Base-by-base conservation (phyloP, 2,888 invertebrate species). In the Calliphora vomitoria region DNA sequence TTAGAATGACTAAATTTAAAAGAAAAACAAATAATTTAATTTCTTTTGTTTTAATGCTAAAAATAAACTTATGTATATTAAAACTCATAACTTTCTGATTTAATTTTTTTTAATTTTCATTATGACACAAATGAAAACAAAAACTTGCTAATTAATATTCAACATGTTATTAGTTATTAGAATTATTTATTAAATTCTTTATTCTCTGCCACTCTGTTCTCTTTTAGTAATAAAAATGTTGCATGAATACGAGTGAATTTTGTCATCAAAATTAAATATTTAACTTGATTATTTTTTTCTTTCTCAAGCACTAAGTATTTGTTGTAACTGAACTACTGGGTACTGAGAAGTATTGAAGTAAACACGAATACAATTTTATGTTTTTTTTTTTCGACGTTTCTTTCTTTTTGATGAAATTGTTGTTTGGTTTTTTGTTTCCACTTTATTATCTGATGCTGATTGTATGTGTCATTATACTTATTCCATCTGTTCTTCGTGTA, bases 381-480 rank as follows among this genome's bases (percentile, higher is more conserved):
- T 5, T 66, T 25, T 20, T 66, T 1, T 47, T 44, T 58, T 25
- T 25, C 25, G 2, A 25, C 25, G 6, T 35, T 58, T 38, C 38
- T 25, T 60, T 31, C 11, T 18, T 35, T 44, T 44, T 31, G 20
- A 13, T 15, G 25, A 50, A 64, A 18, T 44, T 58, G 15, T 10
- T 25, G 11, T 15, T 66, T 25, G 44, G 11, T 50, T 71, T 55
- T 68, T 66, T 55, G 15, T 69, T 66, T 81, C 47, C 8, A 60
- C 55, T 64, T 80, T 75, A 75, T 69, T 80, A 76, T 81, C 69
- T 71, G 13, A 11, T 62, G 72, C 35, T 75, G 62, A 58, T 75
- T 62, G 66, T 20, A 31, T 62, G 68, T 69, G 53, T 64, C 66
- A 15, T 84, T 47, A 69, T 55, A 44, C 62, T 31, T 35, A n/a